Evolutionary conservation across 2,888 invertebrate species (phyloP), one percentile per base, ranked within the genome.

Genomic region (Cephus rjabovi): DNA sequence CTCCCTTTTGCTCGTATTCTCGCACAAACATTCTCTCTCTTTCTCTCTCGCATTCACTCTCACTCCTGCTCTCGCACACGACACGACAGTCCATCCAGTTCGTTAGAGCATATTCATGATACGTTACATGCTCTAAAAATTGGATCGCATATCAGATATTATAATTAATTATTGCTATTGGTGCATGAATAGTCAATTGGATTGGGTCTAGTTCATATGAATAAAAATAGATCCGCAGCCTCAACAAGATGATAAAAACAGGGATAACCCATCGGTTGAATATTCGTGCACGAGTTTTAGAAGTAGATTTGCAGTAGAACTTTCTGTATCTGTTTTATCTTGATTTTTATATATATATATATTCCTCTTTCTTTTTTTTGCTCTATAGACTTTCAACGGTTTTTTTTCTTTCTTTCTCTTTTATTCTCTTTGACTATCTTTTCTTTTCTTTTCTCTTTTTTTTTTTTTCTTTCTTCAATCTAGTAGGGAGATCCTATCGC

Each of bases 291-390:
- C 78, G 56, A 78, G 78, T 86, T 79, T 85, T 82, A 81, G 82
- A 84, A 81, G 82, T 83, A 84, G 88, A 91, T 91, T 91, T 91
- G 91, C 91, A 91, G 91, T 91, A 91, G 91, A 91, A 91, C 91
- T 86, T 90, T 89, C 30, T 70, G 30, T 70, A 31, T 33, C 31
- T 6, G 4, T 73, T 76, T 70, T 34, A 11, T 68, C 69, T 75
- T 75, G 79, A 74, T 78, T 69, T 75, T 68, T 75, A 37, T 40
- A 40, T 40, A 40, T 40, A 40, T 40, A 40, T 40, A 40, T 40
- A 40, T 40, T 40, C 40, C 40, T 40, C 40, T 40, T 40, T 40
- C 12, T 4, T 76, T 37, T 76, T 37, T 40, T 40, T 40, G 15
- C 40, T 40, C 15, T 40, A 40, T 40, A 40, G 40, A 40, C 15